Evolutionary conservation across 2,113 vertebrate genomes (phyloP).

Genomic region (Lanius collurio): DNA sequence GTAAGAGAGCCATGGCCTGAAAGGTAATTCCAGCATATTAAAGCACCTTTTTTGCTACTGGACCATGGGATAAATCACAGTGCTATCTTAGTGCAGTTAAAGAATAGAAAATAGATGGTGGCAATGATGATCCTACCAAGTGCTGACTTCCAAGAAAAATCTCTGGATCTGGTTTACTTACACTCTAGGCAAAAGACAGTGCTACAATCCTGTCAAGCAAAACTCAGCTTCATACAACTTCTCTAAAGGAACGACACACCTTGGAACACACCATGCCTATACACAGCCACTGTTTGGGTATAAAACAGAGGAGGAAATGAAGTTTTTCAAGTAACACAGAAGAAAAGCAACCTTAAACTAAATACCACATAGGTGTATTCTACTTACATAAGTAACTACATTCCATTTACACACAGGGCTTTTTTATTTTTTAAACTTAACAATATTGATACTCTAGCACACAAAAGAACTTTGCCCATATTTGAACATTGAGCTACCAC

Average conservation of each 20-base stretch:
- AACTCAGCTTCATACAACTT: background rate
- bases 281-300: background rate
- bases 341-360: background rate
- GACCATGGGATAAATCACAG: background rate
- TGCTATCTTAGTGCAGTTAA: background rate
- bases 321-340: background rate
- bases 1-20: background rate
- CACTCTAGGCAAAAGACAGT: background rate
- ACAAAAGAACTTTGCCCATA: background rate
- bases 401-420: background rate
- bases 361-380: background rate
- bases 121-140: background rate
- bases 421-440: background rate
- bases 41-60: background rate
- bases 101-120: background rate
- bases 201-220: background rate
- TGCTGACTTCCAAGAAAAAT: background rate
- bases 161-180: background rate
- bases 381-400: background rate
- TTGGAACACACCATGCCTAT: background rate
- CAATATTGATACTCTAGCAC: background rate
- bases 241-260: background rate
- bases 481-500: background rate
- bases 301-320: background rate
- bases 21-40: background rate